Evolutionary conservation across 2,113 vertebrate species (phyloP).

Genomic region (Pipra filicauda): DNA sequence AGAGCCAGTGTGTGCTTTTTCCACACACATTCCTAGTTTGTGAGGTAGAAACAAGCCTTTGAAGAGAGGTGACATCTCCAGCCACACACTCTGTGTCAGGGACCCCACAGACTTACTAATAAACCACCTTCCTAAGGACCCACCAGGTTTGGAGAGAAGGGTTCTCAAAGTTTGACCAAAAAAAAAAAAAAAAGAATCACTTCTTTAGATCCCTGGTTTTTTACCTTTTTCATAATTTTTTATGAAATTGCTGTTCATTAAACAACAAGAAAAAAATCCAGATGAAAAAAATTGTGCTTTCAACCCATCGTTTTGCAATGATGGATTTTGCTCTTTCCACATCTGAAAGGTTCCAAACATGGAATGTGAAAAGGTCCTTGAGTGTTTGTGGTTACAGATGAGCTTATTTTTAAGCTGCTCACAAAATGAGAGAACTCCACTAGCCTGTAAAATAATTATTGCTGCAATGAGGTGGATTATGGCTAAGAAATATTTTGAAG

Average conservation of each 20-base stretch:
- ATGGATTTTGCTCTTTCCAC: neutral
- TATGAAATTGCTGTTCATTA: neutral
- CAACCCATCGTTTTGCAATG: neutral
- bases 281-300: neutral
- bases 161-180: neutral
- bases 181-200: neutral
- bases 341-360: neutral
- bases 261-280: neutral
- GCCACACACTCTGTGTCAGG: rapidly evolving
- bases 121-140: neutral
- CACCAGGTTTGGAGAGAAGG: neutral
- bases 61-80: neutral
- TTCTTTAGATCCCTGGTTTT: neutral
- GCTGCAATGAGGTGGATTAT: neutral
- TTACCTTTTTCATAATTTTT: neutral
- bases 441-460: neutral
- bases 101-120: neutral
- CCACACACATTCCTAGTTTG: neutral
- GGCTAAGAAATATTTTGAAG: neutral
- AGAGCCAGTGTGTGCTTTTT: neutral
- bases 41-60: neutral
- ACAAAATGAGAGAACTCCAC: neutral
- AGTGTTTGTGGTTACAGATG: neutral
- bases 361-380: neutral
- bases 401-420: neutral